Percentiles rank a stretch among this genome's conserved stretches.
Conservation (phyloP, 1,140 invertebrate species). For the Hylaeus anthracinus region DNA sequence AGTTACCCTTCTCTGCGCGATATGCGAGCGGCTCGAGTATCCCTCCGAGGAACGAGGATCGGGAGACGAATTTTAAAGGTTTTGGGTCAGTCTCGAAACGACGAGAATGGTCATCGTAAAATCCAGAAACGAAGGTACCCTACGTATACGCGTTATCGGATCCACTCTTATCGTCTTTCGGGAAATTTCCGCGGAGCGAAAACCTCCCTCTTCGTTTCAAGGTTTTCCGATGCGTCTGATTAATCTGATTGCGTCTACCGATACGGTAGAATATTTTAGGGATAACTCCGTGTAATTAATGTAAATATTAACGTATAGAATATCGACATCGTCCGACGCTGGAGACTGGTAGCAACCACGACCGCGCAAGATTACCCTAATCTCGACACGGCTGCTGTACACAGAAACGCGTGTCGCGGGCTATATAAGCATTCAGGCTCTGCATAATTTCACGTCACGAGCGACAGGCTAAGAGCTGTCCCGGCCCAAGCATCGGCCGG, state of each 20-base stretch:
- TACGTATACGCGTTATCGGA: constrained; percentile 7
- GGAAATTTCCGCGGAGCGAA: too few species aligned
- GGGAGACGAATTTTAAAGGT: constrained; percentile 42
- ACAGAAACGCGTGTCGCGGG: not conserved
- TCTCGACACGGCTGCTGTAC: not conserved
- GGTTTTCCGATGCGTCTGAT: too few species aligned
- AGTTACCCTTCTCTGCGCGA: constrained; percentile 25
- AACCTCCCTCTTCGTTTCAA: too few species aligned
- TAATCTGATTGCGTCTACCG: too few species aligned
- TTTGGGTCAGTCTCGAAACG: constrained; percentile 14
- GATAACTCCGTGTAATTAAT: not conserved
- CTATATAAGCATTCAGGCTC: constrained; percentile 34
- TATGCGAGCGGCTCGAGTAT: constrained; percentile 1
- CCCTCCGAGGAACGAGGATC: constrained; percentile 16
- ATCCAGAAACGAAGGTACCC: constrained; percentile 6
- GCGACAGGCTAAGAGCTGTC: constrained; percentile 11
- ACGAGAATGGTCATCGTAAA: constrained; percentile 51
- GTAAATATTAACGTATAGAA: not conserved
- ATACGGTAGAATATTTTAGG: too few species aligned
- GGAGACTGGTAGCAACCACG: too few species aligned
- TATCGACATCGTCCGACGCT: too few species aligned
- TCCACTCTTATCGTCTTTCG: not conserved
- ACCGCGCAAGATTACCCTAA: not conserved
- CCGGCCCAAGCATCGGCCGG: not conserved
- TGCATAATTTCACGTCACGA: constrained; percentile 22